Base-by-base conservation (phyloP, 1,140 invertebrate species). In the Psilanteris sp. region DNA sequence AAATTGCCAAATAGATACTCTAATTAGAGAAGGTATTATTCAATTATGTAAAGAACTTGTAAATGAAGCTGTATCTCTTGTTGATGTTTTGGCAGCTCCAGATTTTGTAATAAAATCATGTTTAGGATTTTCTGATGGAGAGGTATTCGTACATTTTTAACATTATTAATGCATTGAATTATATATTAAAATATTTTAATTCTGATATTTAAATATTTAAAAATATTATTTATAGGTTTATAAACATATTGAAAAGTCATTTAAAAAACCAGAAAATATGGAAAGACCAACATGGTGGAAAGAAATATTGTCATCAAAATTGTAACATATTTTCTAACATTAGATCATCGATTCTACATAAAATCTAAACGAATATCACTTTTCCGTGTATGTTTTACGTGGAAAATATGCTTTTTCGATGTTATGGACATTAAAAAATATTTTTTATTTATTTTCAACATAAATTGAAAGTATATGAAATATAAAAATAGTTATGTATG, bases 31-130 rank as follows among this genome's bases (percentile, higher is more conserved):
- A 26, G 90, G 90, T 0, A 91, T 97, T 9, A 80, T 96, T 46
- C 84, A 90, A 20, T 81, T 96, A 13, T 96, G 95, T 82, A 82
- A 77, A 7, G 89, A 91, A 18, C 83, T 98, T 11, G 94, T 96
- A 84, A 86, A 91, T 20, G 93, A 97, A 36, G 91, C 93, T 15
- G 92, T 98, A 2, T 97, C 88, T 96, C 94, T 86, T 90, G 94
- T 94, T 0, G 97, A 98, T 88, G 93, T 93, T 27, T 88, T 98
- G 16, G 94, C 96, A 16, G 95, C 96, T 1, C 93, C 96, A 1
- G 96, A 98, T 88, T 97, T 94, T 83, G 90, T 96, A 24, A 78
- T 97, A 4, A 94, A 95, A 83, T 97, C 95, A n/a, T 91, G 93
- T 15, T 88, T 97, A n/a, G 95, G 94, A 31, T 91, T 90, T 81